Evolutionary conservation across 2,113 vertebrate genomes (phyloP), one percentile per base, ranked within the genome.

Genomic region (Elanoides forficatus): DNA sequence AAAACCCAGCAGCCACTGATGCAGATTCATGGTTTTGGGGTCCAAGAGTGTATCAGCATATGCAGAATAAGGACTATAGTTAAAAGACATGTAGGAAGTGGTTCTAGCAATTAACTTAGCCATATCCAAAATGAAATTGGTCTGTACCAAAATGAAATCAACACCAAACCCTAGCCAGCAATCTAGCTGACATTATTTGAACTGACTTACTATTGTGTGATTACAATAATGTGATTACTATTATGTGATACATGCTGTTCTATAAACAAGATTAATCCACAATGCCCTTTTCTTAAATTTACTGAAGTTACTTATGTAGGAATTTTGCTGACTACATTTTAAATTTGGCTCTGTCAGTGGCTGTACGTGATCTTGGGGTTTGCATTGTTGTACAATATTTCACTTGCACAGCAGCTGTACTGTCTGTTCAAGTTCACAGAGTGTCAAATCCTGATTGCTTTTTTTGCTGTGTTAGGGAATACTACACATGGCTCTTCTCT

Each of bases 291-390:
- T 68, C 90, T 93, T 68, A 88, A 90, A 82, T 85, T 76, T 89
- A 73, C 40, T 43, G 56, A 40, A 63, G 83, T 86, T 87, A 88
- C 38, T 96, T 91, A 90, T 53, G 90, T 71, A 82, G 79, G 81
- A 92, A 93, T 93, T 96, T 73, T 94, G 95, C 96, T 94, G 85
- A 95, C 90, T 62, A 14, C 42, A 10, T 82, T 94, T 94, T 80
- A 60, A 93, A 80, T 85, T 75, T 88, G 85, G 45, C 71, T 93
- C 65, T 86, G 66, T 86, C 93, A 38, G 70, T 68, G 93, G 48
- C 42, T 86, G 58, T 40, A 63, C 0, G 0, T 62, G 86, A 84
- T 63, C 93, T 42, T 47, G 40, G 32, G 40, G 17, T 63, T 72
- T 94, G 74, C 78, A 53, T 26, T 60, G 56, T 55, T 68, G 45